These are phyloP conservation scores for Rhinichthys klamathensis DNA, from an alignment of 2,113 vertebrate species.

Conservation along the genomic window DNA sequence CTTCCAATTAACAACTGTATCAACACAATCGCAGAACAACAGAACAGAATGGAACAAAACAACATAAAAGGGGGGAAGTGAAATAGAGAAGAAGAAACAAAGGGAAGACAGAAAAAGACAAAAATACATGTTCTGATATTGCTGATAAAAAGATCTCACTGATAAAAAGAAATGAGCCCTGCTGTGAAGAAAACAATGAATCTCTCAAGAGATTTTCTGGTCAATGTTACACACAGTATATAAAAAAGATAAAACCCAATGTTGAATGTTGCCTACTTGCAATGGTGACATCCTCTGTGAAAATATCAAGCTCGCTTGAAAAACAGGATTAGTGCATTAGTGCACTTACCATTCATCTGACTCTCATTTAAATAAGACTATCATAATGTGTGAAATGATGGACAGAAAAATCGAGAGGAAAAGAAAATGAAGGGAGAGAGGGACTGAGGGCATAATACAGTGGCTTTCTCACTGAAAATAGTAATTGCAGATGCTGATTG, in stretches of 20 bases:
- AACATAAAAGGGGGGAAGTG: neutral
- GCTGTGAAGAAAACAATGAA: neutral
- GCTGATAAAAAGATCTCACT: neutral
- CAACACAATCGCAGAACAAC: conserved; percentile 13
- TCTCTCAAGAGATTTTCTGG: neutral
- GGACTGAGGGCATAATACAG: conserved; percentile 45
- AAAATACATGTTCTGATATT: neutral
- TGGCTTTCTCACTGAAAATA: conserved; percentile 67
- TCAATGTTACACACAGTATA: neutral
- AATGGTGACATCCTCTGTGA: neutral
- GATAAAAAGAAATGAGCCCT: neutral
- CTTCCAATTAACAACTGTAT: conserved; percentile 31
- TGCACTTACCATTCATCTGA: neutral
- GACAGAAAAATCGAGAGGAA: neutral
- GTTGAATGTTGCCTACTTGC: neutral
- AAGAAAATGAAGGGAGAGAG: neutral
- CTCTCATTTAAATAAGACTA: neutral
- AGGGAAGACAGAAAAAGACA: neutral
- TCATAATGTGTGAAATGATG: conserved; percentile 26
- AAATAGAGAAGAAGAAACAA: neutral
- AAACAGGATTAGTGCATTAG: neutral
- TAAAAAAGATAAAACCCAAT: neutral
- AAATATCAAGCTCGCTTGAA: neutral
- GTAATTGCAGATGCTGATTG: conserved; percentile 62
- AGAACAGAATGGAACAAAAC: too few species aligned